Evolutionary conservation across 2,797 vertebrate genomes (phyloP).

Genomic region (Melanotaenia trifasciata): DNA sequence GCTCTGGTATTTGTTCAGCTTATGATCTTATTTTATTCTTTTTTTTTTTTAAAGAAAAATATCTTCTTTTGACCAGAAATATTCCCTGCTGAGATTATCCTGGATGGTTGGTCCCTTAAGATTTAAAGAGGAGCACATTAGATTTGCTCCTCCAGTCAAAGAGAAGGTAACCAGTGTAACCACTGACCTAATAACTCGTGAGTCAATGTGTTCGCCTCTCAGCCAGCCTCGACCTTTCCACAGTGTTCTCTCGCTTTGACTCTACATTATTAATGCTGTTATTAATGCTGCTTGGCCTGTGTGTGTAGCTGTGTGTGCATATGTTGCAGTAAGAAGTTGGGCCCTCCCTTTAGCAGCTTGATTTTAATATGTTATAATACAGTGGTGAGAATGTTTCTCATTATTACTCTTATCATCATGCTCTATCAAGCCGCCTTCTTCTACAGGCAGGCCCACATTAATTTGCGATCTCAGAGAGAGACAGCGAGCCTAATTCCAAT

Average conservation of each 20-base stretch:
- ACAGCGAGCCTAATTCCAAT: constrained; percentile 54
- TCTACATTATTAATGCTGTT: constrained; percentile 69
- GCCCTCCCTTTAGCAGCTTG: constrained; percentile 28
- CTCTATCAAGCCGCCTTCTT: constrained; percentile 41
- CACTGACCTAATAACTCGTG: constrained; percentile 56
- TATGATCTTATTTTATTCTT: constrained; percentile 10
- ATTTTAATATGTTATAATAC: constrained; percentile 63
- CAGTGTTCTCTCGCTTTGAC: constrained; percentile 52
- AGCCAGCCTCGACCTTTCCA: constrained; percentile 67
- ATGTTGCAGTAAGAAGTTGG: constrained; percentile 20
- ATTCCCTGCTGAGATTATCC: constrained; percentile 1
- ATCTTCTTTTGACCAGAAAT: not conserved
- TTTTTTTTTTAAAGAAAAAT: not conserved
- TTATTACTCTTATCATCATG: constrained; percentile 47
- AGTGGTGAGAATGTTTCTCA: constrained; percentile 51
- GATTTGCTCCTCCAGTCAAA: constrained; percentile 12
- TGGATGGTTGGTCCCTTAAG: constrained; percentile 7
- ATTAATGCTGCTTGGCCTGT: constrained; percentile 58
- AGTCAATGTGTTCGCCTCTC: constrained; percentile 56
- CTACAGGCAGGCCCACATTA: constrained; percentile 55
- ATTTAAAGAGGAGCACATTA: constrained; percentile 18
- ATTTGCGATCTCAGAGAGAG: constrained; percentile 48
- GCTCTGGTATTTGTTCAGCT: not conserved
- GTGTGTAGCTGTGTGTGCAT: constrained; percentile 24
- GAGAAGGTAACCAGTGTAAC: constrained; percentile 23